A percentile compares a stretch with the other conserved stretches of the same genome.
Conservation (phyloP, 2,113 vertebrate species). For the Gorsachius goisagi region DNA sequence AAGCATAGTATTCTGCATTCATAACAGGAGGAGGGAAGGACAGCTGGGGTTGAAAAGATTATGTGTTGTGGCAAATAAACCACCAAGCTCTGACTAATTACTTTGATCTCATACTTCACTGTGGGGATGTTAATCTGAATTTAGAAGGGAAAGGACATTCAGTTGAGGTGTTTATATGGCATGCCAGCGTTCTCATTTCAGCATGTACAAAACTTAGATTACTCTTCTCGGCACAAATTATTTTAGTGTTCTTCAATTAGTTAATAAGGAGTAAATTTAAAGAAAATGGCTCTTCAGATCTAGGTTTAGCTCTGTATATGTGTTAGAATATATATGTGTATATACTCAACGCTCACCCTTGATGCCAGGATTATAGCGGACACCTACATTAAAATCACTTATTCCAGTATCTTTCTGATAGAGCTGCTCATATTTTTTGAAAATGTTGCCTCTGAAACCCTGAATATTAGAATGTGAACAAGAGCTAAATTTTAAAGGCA, state of each 20-base stretch:
- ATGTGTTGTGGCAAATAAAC: not conserved
- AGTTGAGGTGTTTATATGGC: not conserved
- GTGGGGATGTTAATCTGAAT: constrained; percentile 15
- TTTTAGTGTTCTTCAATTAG: not conserved
- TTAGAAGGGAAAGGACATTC: not conserved
- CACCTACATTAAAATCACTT: not conserved
- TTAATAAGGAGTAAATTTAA: not conserved
- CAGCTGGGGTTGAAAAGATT: constrained; percentile 17
- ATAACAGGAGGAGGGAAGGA: not conserved
- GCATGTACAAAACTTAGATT: not conserved
- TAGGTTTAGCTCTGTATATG: too few relatives aligned
- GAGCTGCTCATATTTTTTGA: not conserved
- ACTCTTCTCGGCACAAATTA: not conserved
- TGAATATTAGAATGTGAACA: not conserved
- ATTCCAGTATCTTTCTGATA: not conserved
- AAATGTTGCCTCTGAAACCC: not conserved
- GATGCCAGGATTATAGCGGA: not conserved
- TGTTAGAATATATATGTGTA: not conserved
- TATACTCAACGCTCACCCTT: not conserved
- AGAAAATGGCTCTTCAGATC: not conserved
- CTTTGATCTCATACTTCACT: not conserved
- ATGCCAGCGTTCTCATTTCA: not conserved
- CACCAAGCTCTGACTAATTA: not conserved
- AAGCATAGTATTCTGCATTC: not conserved
- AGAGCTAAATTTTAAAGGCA: not conserved